Evolutionary conservation across 2,113 vertebrate genomes (phyloP).

Genomic region (Phyllostomus discolor): DNA sequence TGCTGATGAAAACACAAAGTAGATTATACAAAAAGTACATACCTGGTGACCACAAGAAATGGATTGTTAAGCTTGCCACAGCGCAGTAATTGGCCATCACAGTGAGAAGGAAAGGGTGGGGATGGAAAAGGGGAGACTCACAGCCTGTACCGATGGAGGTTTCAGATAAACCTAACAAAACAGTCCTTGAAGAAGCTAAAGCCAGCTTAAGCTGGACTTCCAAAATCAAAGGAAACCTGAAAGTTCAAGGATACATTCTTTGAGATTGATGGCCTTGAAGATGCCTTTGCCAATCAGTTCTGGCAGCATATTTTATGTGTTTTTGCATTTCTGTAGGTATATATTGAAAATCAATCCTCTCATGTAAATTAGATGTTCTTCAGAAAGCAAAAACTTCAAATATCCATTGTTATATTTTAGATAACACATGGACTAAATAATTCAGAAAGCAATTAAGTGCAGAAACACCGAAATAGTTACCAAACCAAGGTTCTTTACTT

Average conservation of each 20-base stretch:
- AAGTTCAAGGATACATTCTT: background rate
- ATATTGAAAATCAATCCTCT: background rate
- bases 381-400: background rate
- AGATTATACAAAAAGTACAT: slow-evolving; percentile 39
- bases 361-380: background rate
- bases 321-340: background rate
- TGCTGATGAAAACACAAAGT: slow-evolving; percentile 63
- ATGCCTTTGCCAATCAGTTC: background rate
- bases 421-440: background rate
- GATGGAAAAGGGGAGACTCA: background rate
- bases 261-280: background rate
- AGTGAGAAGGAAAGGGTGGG: background rate
- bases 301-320: background rate
- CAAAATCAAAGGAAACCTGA: background rate
- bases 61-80: slow-evolving; percentile 39
- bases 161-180: background rate
- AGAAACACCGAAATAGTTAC: background rate
- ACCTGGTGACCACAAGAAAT: slow-evolving; percentile 65
- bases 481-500: background rate
- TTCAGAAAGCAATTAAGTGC: background rate
- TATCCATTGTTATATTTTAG: background rate
- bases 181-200: background rate
- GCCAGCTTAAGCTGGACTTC: background rate
- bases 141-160: background rate
- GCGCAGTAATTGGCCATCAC: slow-evolving; percentile 31